A percentile compares a stretch with the other conserved stretches of the same genome.
phyloP scores from a whole-genome alignment of 1,140 invertebrate species.

The Drosophila setifemur region DNA sequence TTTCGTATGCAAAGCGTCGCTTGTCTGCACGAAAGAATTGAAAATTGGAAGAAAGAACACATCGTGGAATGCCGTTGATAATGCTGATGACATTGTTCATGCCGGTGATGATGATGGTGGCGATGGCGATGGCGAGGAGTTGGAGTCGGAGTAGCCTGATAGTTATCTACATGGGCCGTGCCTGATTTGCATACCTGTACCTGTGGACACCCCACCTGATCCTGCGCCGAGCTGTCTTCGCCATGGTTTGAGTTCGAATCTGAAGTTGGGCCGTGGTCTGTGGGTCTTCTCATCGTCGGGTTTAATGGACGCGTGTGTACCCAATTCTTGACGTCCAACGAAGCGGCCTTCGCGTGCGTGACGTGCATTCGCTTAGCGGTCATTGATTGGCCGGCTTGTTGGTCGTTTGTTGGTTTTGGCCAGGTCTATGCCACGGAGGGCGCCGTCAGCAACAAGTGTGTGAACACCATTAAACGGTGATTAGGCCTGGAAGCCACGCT shows the following conservation, averaged over 20 bases:
- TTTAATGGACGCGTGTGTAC: constrained; percentile 70
- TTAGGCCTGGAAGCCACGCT: constrained; percentile 49
- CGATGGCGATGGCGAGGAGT: constrained; percentile 9
- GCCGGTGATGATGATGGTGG: constrained; percentile 60
- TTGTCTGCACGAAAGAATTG: constrained; percentile 58
- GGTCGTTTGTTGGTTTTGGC: constrained; percentile 31
- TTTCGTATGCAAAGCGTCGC: constrained; percentile 66
- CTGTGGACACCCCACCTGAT: constrained; percentile 10
- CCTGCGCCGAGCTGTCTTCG: constrained; percentile 38
- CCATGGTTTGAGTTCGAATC: not conserved
- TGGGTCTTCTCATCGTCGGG: constrained; percentile 25
- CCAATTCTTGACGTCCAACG: constrained; percentile 52
- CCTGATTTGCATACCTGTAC: constrained; percentile 64
- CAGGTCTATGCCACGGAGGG: constrained; percentile 59
- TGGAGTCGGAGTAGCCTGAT: constrained; percentile 31
- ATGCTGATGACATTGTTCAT: constrained; percentile 50
- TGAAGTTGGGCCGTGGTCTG: not conserved
- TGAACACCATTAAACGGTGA: constrained; percentile 78
- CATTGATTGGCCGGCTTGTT: constrained; percentile 67
- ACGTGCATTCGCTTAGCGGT: constrained; percentile 75
- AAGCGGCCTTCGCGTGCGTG: constrained; percentile 75
- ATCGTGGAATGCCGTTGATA: constrained; percentile 68
- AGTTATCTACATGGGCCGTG: constrained; percentile 50
- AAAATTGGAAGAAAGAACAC: constrained; percentile 55
- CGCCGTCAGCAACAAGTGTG: constrained; percentile 75